Base-by-base conservation (phyloP, 2,888 invertebrate species). In the Cheilosia pagana region DNA sequence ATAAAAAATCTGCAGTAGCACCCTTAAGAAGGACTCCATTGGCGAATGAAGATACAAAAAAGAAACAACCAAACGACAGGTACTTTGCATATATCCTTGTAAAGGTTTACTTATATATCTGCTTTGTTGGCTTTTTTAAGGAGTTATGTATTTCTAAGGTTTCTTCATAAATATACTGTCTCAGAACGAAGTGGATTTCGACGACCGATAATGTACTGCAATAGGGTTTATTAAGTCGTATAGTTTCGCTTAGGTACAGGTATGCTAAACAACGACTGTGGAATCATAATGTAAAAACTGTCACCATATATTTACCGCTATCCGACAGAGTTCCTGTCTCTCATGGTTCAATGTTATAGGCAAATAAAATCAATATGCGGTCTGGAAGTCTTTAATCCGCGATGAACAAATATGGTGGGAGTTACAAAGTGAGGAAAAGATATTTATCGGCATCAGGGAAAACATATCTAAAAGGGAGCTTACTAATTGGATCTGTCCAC, bases 81-180 rank as follows among this genome's bases (percentile, higher is more conserved):
- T 52, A 52, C n/a, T 62, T n/a, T 62, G 23, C 28, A 53, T 43
- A 43, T 14, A n/a, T 71, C 23, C 59, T 60, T 60, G 41, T 43
- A 28, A 60, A 8, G 3, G 35, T n/a, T n/a, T 50, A 10, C 0
- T n/a, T 41, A 43, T 21, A 23, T n/a, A 48, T 16, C 6, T 31
- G 14, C 43, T 28, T 28, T 16, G 43, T n/a, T 50, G 35, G 7
- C 48, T 19, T 48, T 48, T 62, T 25, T 31, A 19, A 48, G 25
- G 31, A 63, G 48, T 14, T 62, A 19, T 45, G 12, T 35, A 19
- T 60, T 60, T 25, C 12, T 28, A 25, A 35, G 63, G 63, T 50
- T 63, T 35, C 48, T 31, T 48, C n/a, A 48, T 35, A 35, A 35
- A 14, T 35, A 12, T 1, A 23, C 10, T 19, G 8, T 10, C 10